Base-by-base conservation (phyloP, 2,113 vertebrate genomes). In the Charadrius vociferus region DNA sequence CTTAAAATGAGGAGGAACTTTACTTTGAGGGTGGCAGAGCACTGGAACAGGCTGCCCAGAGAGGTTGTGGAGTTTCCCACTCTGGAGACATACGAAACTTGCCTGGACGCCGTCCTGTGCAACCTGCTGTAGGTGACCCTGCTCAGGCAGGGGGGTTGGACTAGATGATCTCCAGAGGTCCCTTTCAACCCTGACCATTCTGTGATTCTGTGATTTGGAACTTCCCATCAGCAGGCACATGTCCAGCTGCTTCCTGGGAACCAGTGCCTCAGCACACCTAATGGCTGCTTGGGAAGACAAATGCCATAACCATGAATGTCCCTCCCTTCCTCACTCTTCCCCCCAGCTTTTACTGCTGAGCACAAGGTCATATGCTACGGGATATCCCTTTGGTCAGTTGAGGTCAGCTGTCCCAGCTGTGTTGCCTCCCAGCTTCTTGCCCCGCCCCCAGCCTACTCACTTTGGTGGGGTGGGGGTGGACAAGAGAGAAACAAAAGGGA, bases 381-480 rank as follows among this genome's bases (percentile, higher is more conserved):
- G 53, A 29, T 36, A 41, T 34, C 10, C 49, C 9, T 49, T 55
- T n/a, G n/a, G 18, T 79, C 61, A 53, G 2, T 3, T 34, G n/a
- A 14, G 9, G 6, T 63, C 66, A 63, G 43, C 24, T 73, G 13
- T 30, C 19, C 34, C 3, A 4, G 15, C n/a, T 71, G 12, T 6
- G 27, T 29, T 10, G 4, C 10, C 22, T 67, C 16, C 4, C 62
- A 77, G 0, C 3, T 65, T 18, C 43, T 79, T 71, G 56, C 7
- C 23, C 34, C 39, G 11, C 1, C 0, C 20, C 12, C 3, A 50
- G 49, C 12, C 7, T 36, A 8, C 15, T 66, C 2, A 1, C 37
- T 65, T 50, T 45, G 26, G 17, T 20, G 47, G 19, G 14, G 3
- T 5, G 3, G 12, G 34, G 22, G 22, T 3, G 3, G 22, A 18